These are phyloP conservation scores for Diploscapter pachys DNA, from an alignment of 1,140 invertebrate species.

Conservation along the genomic window DNA sequence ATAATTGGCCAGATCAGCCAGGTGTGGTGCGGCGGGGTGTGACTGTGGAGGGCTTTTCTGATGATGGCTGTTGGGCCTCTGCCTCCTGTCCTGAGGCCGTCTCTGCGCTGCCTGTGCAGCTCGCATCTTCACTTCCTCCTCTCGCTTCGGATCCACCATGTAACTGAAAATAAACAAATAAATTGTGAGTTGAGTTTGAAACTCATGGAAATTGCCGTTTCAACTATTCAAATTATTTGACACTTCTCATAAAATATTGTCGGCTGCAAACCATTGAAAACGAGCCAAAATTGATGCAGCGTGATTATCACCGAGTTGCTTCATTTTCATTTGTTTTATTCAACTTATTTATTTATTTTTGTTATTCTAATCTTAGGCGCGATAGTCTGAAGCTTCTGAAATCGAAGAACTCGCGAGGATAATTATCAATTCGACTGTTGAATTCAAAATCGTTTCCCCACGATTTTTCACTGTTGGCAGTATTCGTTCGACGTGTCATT, in stretches of 20 bases:
- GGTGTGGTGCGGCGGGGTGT: constrained; percentile 50
- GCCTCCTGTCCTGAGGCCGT: constrained; percentile 6
- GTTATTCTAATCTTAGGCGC: too few relatives aligned
- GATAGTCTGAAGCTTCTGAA: too few relatives aligned
- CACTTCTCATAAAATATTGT: constrained; percentile 5
- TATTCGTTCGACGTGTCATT: too few relatives aligned
- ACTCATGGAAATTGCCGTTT: background rate
- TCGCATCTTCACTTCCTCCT: constrained; percentile 30
- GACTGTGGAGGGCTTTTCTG: constrained; percentile 32
- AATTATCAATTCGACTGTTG: too few relatives aligned
- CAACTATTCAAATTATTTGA: constrained; percentile 17
- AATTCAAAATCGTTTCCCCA: too few relatives aligned
- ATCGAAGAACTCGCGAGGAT: too few relatives aligned
- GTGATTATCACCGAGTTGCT: too few relatives aligned
- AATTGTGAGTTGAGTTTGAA: too few relatives aligned
- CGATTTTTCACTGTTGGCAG: too few relatives aligned
- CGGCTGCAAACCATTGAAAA: background rate
- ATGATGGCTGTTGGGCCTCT: constrained; percentile 31
- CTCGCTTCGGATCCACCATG: background rate
- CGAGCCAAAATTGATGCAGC: background rate
- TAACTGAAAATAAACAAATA: constrained; percentile 8
- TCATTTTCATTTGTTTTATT: too few relatives aligned
- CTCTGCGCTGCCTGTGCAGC: constrained; percentile 22
- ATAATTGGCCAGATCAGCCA: constrained; percentile 49
- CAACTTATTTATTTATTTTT: too few relatives aligned